Base-by-base conservation (phyloP, 2,113 vertebrate species). In the Vidua chalybeata region DNA sequence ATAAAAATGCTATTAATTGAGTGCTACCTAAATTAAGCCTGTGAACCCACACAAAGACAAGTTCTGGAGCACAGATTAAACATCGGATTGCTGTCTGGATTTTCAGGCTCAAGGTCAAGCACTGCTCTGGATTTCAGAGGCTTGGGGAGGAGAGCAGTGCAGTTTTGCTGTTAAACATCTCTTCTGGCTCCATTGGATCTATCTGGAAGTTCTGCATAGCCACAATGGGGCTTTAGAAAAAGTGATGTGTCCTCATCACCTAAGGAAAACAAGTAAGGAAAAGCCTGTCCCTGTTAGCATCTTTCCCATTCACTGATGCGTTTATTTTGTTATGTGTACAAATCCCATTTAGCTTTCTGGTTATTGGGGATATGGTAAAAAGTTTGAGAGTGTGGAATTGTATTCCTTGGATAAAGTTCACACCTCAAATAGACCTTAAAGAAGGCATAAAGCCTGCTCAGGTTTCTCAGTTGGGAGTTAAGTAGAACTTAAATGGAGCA, bases 371-470 rank as follows among this genome's bases (percentile, higher is more conserved):
- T 56, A 27, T 5, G 23, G 54, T 18, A 68, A 83, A 56, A 69
- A 26, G 15, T 30, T 87, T 72, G 58, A 61, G 75, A 52, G n/a
- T 33, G 10, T 59, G 45, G 37, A 39, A 66, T 66, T 93, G 51
- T 94, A 30, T 84, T 94, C 41, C 41, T 87, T 89, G 81, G 84
- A 82, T 75, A 54, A 91, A 62, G 15, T 71, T 95, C 26, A 41
- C 37, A 5, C 54, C 51, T 88, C 22, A 21, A 63, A 8, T 8
- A 83, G 67, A 41, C 41, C 49, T 61, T 49, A 26, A 79, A 75
- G 86, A 72, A 79, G 37, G 31, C 71, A 84, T 76, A 48, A 89
- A 94, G 41, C 45, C 61, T 89, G 31, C 63, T 52, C 62, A 78
- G 61, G 9, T 13, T 23, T 84, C 54, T 94, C 71, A 89, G 4